These are phyloP conservation scores for Trichogramma evanescens DNA, from an alignment of 2,888 invertebrate species.

Conservation along the genomic window DNA sequence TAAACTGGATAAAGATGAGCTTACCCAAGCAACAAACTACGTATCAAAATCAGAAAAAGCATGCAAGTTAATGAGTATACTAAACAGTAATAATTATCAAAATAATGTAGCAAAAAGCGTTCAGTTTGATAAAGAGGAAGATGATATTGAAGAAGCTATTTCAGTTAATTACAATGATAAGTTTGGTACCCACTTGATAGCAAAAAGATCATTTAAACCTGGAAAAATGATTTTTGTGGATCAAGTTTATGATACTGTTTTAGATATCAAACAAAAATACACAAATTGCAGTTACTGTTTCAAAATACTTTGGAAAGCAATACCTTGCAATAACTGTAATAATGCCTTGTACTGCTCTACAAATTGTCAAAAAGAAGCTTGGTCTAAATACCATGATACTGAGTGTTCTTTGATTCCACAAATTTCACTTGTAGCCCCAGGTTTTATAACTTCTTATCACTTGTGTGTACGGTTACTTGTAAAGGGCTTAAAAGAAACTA, in stretches of 20 bases:
- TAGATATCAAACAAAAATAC: constrained; percentile 51
- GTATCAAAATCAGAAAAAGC: background rate
- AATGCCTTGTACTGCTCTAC: constrained; percentile 62
- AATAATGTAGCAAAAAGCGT: too few species aligned
- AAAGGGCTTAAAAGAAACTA: constrained; percentile 43
- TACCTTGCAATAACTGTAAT: constrained; percentile 60
- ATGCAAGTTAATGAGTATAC: background rate
- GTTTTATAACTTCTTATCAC: constrained; percentile 40
- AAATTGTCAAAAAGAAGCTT: constrained; percentile 58
- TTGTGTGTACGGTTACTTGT: constrained; percentile 47
- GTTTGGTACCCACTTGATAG: constrained; percentile 66
- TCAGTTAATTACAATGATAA: constrained; percentile 52
- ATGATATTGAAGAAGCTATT: constrained; percentile 33
- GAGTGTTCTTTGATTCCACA: constrained; percentile 60
- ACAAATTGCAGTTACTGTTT: constrained; percentile 66
- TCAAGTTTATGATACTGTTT: constrained; percentile 61
- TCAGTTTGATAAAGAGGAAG: too few species aligned
- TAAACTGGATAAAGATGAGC: background rate
- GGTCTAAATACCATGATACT: constrained; percentile 62
- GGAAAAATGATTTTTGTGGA: constrained; percentile 75
- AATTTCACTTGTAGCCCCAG: too few species aligned
- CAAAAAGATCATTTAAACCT: constrained; percentile 59
- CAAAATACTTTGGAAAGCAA: constrained; percentile 52
- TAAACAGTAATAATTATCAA: too few species aligned
- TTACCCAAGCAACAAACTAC: too few species aligned